These are phyloP conservation scores for Pardalotus punctatus DNA, from an alignment of 2,113 vertebrate species.

Conservation along the genomic window DNA sequence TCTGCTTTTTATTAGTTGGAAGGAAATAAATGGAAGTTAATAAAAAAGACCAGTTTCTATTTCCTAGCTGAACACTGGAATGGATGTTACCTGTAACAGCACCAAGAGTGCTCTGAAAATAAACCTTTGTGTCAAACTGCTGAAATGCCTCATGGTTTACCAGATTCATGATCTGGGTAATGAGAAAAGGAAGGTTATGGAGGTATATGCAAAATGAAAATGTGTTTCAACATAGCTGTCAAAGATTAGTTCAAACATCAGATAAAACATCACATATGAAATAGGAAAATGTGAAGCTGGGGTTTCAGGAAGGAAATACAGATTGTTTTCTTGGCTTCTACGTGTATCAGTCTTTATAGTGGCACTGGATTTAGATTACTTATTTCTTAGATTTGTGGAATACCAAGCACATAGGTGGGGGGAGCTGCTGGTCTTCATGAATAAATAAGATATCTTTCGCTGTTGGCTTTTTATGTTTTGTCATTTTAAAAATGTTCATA, in stretches of 20 bases:
- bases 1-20: background rate
- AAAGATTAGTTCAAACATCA: background rate
- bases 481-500: background rate
- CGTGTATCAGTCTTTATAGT: background rate
- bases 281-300: background rate
- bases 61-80: background rate
- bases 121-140: background rate
- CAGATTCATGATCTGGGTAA: background rate
- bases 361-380: background rate
- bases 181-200: background rate
- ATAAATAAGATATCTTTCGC: background rate
- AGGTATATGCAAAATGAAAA: background rate
- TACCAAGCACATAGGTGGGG: background rate
- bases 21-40: background rate
- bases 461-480: background rate
- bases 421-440: background rate
- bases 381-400: background rate
- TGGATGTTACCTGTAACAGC: background rate
- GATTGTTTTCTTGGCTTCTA: background rate
- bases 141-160: background rate
- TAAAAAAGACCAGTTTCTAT: background rate
- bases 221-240: background rate
- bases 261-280: background rate
- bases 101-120: background rate
- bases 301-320: background rate